Evolutionary conservation across 1,140 invertebrate species (phyloP).

Genomic region (Drosophila cardini): DNA sequence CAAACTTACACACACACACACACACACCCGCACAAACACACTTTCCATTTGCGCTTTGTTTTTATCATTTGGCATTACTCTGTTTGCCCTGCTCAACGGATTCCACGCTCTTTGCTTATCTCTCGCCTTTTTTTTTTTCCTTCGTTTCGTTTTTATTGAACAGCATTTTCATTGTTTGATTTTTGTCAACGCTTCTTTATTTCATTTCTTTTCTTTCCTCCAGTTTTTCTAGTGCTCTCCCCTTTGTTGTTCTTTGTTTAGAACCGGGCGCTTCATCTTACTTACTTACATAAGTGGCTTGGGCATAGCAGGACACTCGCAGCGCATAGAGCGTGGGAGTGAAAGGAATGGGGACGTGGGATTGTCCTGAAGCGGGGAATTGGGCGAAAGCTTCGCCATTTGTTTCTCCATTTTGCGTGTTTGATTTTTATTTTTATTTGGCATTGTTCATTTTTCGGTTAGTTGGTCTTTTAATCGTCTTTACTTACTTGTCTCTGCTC

Average conservation of each 20-base stretch:
- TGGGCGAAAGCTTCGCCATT: conserved; percentile 40
- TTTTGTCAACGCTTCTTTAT: conserved; percentile 72
- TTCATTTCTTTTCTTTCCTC: conserved; percentile 37
- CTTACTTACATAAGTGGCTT: conserved; percentile 72
- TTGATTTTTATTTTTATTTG: conserved; percentile 72
- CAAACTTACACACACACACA: too few relatives aligned
- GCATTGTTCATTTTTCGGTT: conserved; percentile 78
- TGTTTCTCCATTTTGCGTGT: conserved; percentile 69
- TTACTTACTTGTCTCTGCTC: conserved; percentile 48
- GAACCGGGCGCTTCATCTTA: conserved; percentile 42
- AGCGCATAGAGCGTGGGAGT: neutral
- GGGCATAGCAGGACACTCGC: conserved; percentile 1
- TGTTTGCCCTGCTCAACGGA: conserved; percentile 45
- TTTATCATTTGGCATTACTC: conserved; percentile 55
- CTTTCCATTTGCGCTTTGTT: conserved; percentile 52
- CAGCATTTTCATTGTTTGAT: conserved; percentile 74
- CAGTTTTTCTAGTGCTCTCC: conserved; percentile 36
- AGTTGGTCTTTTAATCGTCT: conserved; percentile 75
- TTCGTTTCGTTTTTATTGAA: conserved; percentile 68
- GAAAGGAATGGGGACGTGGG: too few relatives aligned
- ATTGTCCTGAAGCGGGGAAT: too few relatives aligned
- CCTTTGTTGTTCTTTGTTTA: conserved; percentile 52
- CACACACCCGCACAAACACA: neutral
- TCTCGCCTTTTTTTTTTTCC: conserved; percentile 22
- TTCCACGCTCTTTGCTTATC: conserved; percentile 40